A percentile compares a stretch with the other conserved stretches of the same genome.
Conservation (phyloP, 2,888 invertebrate species). For the Pristionchus maxplancki region DNA sequence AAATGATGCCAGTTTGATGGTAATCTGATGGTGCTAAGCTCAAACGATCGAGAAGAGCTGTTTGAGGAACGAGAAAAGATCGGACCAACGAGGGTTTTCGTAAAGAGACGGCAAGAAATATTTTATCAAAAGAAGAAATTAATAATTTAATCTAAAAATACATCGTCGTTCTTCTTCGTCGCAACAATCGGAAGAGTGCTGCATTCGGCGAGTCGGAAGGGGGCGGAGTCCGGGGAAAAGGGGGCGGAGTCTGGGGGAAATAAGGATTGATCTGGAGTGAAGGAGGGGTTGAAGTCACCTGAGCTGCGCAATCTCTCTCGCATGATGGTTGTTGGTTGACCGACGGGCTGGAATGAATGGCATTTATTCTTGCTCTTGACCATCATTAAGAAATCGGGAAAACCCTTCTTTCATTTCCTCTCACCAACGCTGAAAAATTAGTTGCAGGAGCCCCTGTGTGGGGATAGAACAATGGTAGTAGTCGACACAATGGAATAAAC, state of each 20-base stretch:
- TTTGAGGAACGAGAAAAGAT: neutral
- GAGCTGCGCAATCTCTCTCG: neutral
- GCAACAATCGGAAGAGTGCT: constrained; percentile 22
- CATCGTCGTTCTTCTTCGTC: neutral
- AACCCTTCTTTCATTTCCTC: too few relatives aligned
- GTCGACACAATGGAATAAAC: neutral
- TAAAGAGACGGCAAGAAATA: neutral
- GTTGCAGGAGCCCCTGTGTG: too few relatives aligned
- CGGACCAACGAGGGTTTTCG: neutral
- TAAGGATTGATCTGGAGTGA: neutral
- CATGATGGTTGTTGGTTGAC: neutral
- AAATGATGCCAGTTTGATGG: neutral
- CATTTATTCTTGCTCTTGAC: neutral
- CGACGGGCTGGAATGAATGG: neutral
- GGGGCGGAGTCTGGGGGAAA: neutral
- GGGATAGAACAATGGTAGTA: too few relatives aligned
- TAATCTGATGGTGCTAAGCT: neutral
- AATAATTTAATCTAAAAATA: neutral
- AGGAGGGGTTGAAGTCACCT: neutral
- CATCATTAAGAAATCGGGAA: too few relatives aligned
- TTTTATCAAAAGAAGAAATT: neutral
- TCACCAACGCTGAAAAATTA: too few relatives aligned
- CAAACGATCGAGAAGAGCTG: neutral
- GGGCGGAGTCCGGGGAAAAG: neutral
- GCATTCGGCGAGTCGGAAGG: neutral